Percentiles rank a stretch among this genome's conserved stretches.
Evolutionary conservation across 2,113 vertebrate genomes (phyloP).

Genomic region (Chaetops frenatus): DNA sequence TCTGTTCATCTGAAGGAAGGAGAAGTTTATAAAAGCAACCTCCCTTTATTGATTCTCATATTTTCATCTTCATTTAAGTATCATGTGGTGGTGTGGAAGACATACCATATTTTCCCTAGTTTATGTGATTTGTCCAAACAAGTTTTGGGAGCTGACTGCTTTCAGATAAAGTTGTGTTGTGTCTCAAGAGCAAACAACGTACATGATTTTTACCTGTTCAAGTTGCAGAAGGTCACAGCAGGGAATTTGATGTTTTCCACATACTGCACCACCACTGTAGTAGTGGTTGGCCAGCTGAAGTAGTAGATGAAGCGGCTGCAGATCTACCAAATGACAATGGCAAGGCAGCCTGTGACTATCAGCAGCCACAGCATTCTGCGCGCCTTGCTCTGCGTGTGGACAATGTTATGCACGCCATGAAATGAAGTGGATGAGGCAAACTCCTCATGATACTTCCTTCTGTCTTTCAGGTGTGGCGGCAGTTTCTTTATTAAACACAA

Average conservation of each 20-base stretch:
- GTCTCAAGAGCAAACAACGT: not conserved
- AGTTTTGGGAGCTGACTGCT: not conserved
- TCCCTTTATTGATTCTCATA: accelerated
- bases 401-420: slow-evolving; percentile 68
- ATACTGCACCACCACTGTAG: slow-evolving; percentile 67
- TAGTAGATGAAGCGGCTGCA: slow-evolving; percentile 65
- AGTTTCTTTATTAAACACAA: slow-evolving; percentile 51
- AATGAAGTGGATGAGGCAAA: slow-evolving; percentile 72
- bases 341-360: slow-evolving; percentile 53
- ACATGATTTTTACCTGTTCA: slow-evolving; percentile 70
- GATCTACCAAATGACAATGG: slow-evolving; percentile 60
- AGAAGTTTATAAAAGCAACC: not conserved
- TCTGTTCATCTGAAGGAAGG: not conserved
- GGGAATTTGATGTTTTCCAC: slow-evolving; percentile 73
- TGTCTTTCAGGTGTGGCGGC: slow-evolving; percentile 38
- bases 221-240: slow-evolving; percentile 76
- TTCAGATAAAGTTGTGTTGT: not conserved
- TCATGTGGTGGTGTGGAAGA: not conserved
- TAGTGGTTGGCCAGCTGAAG: slow-evolving; percentile 77
- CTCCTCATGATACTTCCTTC: slow-evolving; percentile 55
- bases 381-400: slow-evolving; percentile 28
- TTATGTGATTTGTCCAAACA: not conserved
- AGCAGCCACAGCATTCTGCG: slow-evolving; percentile 64
- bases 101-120: not conserved
- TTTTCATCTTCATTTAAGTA: not conserved